Conservation (phyloP, 1,140 invertebrate genomes). For the Scaptomyza graminum region DNA sequence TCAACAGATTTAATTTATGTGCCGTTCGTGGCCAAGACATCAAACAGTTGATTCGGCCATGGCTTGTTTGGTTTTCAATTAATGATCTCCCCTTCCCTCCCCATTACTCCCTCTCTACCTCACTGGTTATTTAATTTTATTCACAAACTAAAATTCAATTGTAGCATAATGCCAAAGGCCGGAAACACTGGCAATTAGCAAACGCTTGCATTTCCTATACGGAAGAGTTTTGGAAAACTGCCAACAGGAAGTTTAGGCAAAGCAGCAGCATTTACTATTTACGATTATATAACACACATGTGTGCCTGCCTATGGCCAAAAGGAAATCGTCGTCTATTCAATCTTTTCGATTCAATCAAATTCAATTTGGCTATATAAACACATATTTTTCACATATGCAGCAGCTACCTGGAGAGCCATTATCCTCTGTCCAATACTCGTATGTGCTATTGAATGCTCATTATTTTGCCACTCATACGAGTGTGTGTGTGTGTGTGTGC, state of each 20-base stretch:
- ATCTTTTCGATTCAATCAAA: conserved; percentile 48
- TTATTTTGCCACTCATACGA: conserved; percentile 68
- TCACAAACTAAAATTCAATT: conserved; percentile 40
- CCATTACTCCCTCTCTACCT: not conserved
- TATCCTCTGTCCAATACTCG: conserved; percentile 26
- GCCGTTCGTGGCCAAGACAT: conserved; percentile 60
- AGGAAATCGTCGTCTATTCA: conserved; percentile 24
- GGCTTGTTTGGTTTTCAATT: conserved; percentile 71
- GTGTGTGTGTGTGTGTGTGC: conserved; percentile 35
- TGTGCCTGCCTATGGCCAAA: not conserved
- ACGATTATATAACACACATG: not conserved
- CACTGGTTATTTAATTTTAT: not conserved
- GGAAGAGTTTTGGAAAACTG: not conserved
- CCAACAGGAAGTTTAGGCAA: not conserved
- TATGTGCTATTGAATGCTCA: conserved; percentile 67
- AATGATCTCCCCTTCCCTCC: conserved; percentile 31
- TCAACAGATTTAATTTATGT: conserved; percentile 67
- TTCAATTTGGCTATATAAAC: conserved; percentile 46
- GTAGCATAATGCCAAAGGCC: conserved; percentile 42
- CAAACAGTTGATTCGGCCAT: conserved; percentile 59
- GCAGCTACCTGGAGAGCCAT: conserved; percentile 53
- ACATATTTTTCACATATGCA: conserved; percentile 1
- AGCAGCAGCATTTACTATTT: not conserved
- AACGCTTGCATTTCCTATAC: conserved; percentile 45
- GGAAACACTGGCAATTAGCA: conserved; percentile 49